Evolutionary conservation across 2,797 vertebrate species (phyloP).

Genomic region (Vireo griseus): DNA sequence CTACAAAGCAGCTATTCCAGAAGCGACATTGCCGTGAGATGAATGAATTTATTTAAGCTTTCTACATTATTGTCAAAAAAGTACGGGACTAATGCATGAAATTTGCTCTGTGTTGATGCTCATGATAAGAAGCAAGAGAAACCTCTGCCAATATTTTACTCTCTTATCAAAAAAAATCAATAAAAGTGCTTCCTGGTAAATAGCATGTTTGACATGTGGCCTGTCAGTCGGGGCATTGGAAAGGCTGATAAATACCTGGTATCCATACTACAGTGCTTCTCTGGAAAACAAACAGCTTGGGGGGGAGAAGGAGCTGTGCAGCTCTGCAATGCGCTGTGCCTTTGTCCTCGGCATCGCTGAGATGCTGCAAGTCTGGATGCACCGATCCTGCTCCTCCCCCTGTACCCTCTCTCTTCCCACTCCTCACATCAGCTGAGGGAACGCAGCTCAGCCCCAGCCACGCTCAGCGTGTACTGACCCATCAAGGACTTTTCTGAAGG

Average conservation of each 20-base stretch:
- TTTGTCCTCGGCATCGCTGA: neutral
- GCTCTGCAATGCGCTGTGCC: rapidly evolving
- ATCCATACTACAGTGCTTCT: neutral
- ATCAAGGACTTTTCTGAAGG: neutral
- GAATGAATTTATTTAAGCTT: constrained; percentile 4
- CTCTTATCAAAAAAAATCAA: constrained; percentile 46
- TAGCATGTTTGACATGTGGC: neutral
- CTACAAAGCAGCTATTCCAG: constrained; percentile 1
- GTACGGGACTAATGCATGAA: neutral
- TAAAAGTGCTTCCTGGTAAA: constrained; percentile 44
- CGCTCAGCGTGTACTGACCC: neutral
- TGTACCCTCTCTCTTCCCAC: neutral
- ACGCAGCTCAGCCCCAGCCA: neutral
- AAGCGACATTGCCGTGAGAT: neutral
- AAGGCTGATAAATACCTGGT: neutral
- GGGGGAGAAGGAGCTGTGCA: neutral
- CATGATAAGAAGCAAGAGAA: neutral
- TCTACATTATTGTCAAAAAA: neutral
- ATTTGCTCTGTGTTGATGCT: constrained; percentile 4
- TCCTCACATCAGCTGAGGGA: neutral
- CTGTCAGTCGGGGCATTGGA: neutral
- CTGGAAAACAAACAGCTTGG: neutral
- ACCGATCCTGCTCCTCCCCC: neutral
- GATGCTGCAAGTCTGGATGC: neutral
- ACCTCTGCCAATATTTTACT: constrained; percentile 44